These are phyloP conservation scores for Drosophila pandora DNA, from an alignment of 1,140 invertebrate genomes.

Conservation along the genomic window DNA sequence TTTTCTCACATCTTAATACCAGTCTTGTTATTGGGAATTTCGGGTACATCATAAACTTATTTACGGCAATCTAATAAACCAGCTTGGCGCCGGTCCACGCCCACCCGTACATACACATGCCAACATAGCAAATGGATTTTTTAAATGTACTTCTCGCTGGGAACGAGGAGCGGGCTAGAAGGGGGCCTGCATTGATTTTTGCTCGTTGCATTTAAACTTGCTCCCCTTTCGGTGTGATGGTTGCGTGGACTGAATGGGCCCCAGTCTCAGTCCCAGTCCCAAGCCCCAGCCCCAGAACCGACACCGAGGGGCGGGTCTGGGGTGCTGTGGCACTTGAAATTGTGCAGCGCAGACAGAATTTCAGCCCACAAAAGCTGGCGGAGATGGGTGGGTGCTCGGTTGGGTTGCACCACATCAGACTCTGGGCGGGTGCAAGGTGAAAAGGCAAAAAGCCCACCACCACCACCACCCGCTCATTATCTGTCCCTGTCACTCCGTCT, in stretches of 20 bases:
- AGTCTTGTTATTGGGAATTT: slow-evolving; percentile 9
- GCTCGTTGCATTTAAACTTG: slow-evolving; percentile 82
- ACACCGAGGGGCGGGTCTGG: not conserved
- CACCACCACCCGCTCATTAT: slow-evolving; percentile 4
- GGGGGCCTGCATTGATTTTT: slow-evolving; percentile 75
- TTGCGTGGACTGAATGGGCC: not conserved
- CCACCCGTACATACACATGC: slow-evolving; percentile 29
- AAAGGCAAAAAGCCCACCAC: slow-evolving; percentile 50
- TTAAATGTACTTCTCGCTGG: slow-evolving; percentile 23
- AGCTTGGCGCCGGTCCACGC: slow-evolving; percentile 71
- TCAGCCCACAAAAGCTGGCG: slow-evolving; percentile 33
- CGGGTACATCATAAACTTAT: slow-evolving; percentile 73
- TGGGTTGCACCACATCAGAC: slow-evolving; percentile 2
- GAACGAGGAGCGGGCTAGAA: slow-evolving; percentile 7
- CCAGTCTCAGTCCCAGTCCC: too few relatives aligned
- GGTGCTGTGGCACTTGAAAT: slow-evolving; percentile 60
- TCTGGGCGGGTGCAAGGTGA: slow-evolving; percentile 54
- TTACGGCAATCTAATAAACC: slow-evolving; percentile 80
- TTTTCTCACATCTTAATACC: slow-evolving; percentile 37
- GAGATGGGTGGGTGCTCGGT: not conserved
- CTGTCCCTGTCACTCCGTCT: slow-evolving; percentile 6
- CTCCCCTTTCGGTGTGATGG: slow-evolving; percentile 63
- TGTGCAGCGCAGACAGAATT: slow-evolving; percentile 80
- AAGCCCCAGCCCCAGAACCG: not conserved
- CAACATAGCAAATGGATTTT: slow-evolving; percentile 53